Conservation (phyloP, 2,113 vertebrate genomes). For the Echinops telfairi region DNA sequence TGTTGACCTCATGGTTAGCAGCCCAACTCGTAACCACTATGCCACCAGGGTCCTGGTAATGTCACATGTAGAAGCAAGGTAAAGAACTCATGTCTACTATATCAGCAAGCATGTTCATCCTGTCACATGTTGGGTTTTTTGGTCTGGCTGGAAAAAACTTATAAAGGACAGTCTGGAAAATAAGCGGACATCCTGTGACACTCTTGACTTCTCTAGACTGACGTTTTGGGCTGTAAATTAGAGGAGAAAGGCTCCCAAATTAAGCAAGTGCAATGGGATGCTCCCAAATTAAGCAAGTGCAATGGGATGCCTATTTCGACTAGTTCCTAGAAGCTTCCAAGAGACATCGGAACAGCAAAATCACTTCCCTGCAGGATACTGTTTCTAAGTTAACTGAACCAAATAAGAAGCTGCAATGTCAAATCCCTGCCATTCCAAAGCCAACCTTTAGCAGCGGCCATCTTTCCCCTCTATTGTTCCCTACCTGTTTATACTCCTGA, state of each 20-base stretch:
- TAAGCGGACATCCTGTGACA: background rate
- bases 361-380: background rate
- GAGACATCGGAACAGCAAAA: background rate
- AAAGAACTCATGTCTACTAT: background rate
- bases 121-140: background rate
- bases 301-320: background rate
- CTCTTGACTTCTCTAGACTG: background rate
- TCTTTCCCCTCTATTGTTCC: background rate
- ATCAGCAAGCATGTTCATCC: background rate
- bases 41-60: background rate
- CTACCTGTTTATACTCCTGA: background rate
- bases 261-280: background rate
- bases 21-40: no score
- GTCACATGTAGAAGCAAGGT: background rate
- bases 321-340: background rate
- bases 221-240: background rate
- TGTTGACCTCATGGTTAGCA: no score
- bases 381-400: background rate
- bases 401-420: background rate
- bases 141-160: background rate
- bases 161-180: background rate
- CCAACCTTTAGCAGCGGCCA: background rate
- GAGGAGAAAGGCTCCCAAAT: background rate
- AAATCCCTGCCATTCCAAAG: background rate
- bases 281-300: background rate